Percentiles rank a stretch among this genome's conserved stretches.
These are phyloP conservation scores for Peromyscus aztecus DNA, from an alignment of 2,797 vertebrate genomes.

Conservation along the genomic window DNA sequence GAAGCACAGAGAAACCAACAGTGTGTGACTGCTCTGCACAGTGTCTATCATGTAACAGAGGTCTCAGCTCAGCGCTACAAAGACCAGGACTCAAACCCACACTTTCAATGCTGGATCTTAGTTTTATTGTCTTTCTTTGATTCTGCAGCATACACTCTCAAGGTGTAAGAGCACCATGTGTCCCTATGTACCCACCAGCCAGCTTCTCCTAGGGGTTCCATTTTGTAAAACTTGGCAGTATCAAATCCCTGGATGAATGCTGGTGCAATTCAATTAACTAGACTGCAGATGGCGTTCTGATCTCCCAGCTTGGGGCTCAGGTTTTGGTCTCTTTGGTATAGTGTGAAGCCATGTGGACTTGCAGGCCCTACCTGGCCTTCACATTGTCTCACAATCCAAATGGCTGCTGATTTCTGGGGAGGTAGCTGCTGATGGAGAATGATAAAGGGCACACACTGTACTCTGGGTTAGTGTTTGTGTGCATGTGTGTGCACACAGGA, in stretches of 20 bases:
- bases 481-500: neutral
- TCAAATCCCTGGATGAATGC: neutral
- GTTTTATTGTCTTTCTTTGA: neutral
- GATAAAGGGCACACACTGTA: neutral
- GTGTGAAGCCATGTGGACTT: neutral
- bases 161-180: neutral
- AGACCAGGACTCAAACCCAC: neutral
- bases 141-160: slow-evolving; percentile 30
- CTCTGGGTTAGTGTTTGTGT: neutral
- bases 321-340: neutral
- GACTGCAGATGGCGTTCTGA: neutral
- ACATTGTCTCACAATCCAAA: neutral
- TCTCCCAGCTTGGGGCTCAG: neutral
- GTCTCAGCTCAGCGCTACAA: neutral
- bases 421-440: neutral
- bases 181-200: neutral
- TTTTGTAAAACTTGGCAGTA: neutral
- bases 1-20: neutral
- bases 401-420: neutral
- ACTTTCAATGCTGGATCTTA: neutral
- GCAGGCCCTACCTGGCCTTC: neutral
- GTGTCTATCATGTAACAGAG: neutral
- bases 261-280: neutral
- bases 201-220: neutral
- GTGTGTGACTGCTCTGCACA: neutral